phyloP scores from a whole-genome alignment of 2,888 invertebrate species.

The Tigriopus californicus region DNA sequence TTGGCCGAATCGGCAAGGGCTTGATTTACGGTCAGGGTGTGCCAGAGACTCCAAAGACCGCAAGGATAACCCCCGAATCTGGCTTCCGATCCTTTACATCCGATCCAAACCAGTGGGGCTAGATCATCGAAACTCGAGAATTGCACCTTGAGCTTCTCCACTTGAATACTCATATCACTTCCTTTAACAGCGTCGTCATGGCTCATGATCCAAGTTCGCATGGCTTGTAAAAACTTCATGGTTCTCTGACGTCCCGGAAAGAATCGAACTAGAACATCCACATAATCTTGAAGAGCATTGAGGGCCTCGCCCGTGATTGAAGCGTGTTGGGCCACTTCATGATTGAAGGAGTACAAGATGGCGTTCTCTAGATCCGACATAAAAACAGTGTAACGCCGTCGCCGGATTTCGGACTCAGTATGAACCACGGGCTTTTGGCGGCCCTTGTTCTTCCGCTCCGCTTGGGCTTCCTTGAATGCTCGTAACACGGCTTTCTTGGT shows the following conservation, averaged over 20 bases:
- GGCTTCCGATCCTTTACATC: conserved; percentile 58
- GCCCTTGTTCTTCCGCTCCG: no score
- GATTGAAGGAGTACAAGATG: conserved; percentile 56
- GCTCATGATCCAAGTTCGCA: conserved; percentile 36
- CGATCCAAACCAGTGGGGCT: conserved; percentile 39
- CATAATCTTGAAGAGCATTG: conserved; percentile 49
- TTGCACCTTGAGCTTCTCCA: conserved; percentile 21
- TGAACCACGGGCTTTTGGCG: no score
- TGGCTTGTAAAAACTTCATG: conserved; percentile 40
- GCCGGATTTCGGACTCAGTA: background rate
- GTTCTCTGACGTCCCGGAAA: conserved; percentile 58
- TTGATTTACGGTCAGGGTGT: conserved; percentile 66
- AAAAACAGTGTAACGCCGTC: conserved; percentile 34
- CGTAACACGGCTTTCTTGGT: no score
- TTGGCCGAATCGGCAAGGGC: conserved; percentile 25
- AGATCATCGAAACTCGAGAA: conserved; percentile 1
- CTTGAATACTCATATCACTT: conserved; percentile 25
- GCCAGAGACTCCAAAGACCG: conserved; percentile 85
- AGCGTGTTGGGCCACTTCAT: conserved; percentile 56
- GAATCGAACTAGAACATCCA: conserved; percentile 48
- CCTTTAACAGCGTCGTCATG: conserved; percentile 24
- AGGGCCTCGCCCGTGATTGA: conserved; percentile 49
- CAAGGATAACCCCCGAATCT: conserved; percentile 74
- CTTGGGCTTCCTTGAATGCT: no score
- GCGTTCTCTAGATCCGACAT: conserved; percentile 74